Evolutionary conservation across 2,888 invertebrate genomes (phyloP).

Genomic region (Ichneumoninae sp.): DNA sequence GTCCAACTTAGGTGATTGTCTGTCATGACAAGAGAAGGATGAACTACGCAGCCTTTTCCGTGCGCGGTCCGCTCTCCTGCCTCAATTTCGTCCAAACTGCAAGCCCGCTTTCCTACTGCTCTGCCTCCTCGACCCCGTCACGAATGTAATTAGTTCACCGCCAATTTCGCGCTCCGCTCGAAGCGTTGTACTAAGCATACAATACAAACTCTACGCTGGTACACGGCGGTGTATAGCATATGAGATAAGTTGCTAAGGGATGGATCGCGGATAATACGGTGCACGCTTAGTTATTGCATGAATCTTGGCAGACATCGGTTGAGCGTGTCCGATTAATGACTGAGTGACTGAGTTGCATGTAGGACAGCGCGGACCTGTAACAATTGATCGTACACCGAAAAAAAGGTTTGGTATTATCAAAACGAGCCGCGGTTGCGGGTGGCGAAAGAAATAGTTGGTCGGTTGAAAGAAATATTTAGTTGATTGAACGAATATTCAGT

Average conservation of each 20-base stretch:
- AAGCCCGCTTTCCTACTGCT: conserved; percentile 48
- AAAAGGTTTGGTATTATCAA: no score
- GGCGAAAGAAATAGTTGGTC: no score
- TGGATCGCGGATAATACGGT: conserved; percentile 1
- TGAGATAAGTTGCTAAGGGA: conserved; percentile 13
- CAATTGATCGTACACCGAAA: no score
- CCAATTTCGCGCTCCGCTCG: conserved; percentile 68
- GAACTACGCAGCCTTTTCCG: conserved; percentile 64
- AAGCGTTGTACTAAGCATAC: conserved; percentile 52
- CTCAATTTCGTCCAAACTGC: conserved; percentile 61
- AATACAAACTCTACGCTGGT: conserved; percentile 16
- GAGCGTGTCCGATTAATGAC: no score
- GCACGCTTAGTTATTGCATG: background rate
- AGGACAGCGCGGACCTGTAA: no score
- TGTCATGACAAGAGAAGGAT: conserved; percentile 52
- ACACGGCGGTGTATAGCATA: background rate
- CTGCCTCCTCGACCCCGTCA: conserved; percentile 65
- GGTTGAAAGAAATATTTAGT: no score
- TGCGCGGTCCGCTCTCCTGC: conserved; percentile 44
- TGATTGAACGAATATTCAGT: no score
- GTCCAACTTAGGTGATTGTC: conserved; percentile 71
- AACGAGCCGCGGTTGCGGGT: no score
- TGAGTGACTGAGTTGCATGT: no score
- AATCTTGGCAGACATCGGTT: background rate
- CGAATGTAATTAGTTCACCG: conserved; percentile 70